Evolutionary conservation across 1,140 invertebrate genomes (phyloP).

Genomic region (Triops longicaudatus): DNA sequence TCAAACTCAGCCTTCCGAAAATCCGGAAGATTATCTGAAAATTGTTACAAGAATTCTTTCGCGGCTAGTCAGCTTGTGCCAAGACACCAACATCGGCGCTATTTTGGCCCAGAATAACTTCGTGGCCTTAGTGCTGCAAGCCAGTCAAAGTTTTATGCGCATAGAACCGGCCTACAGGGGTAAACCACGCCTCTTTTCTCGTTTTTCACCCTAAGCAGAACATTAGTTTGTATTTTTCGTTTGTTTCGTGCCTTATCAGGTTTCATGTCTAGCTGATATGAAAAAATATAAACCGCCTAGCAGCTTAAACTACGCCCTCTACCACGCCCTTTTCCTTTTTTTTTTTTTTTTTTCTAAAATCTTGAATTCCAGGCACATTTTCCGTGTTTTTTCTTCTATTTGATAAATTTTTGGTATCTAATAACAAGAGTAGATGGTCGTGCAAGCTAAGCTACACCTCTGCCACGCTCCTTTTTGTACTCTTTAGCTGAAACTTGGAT

Average conservation of each 20-base stretch:
- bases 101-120: neutral
- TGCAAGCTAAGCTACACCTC: too few relatives aligned
- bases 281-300: neutral
- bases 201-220: too few relatives aligned
- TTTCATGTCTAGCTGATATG: too few relatives aligned
- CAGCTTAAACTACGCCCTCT: neutral
- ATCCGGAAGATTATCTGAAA: neutral
- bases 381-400: constrained; percentile 31
- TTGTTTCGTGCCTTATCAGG: constrained; percentile 42
- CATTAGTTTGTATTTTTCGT: too few relatives aligned
- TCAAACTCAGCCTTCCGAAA: neutral
- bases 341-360: constrained; percentile 11
- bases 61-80: neutral
- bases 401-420: too few relatives aligned
- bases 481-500: too few relatives aligned
- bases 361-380: constrained; percentile 17
- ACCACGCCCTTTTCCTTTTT: too few relatives aligned
- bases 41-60: neutral
- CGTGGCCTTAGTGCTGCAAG: neutral
- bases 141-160: neutral
- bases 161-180: neutral
- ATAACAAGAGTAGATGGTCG: too few relatives aligned
- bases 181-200: constrained; percentile 18
- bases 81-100: neutral
- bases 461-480: too few relatives aligned